Conservation (phyloP, 2,797 vertebrate species). For the Darevskia nairensis region DNA sequence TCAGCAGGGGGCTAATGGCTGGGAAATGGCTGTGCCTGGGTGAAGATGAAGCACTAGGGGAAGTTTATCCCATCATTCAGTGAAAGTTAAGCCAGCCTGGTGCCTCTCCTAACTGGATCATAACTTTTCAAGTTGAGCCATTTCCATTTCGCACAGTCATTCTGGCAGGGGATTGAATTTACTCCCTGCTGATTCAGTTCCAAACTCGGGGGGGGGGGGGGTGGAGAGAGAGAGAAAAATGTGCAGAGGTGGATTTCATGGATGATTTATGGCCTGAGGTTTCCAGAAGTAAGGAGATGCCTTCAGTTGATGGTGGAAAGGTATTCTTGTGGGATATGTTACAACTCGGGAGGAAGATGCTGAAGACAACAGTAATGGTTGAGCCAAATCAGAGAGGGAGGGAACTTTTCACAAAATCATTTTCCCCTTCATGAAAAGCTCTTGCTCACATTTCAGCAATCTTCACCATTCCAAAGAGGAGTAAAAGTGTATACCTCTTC, state of each 20-base stretch:
- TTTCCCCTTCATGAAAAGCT: too few relatives aligned
- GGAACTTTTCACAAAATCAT: not conserved
- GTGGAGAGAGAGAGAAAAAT: not conserved
- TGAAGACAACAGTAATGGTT: too few relatives aligned
- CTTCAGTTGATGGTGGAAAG: not conserved
- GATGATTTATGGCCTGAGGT: not conserved
- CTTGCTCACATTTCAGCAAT: too few relatives aligned
- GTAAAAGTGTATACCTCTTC: too few relatives aligned
- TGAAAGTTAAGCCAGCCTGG: slow-evolving; percentile 17
- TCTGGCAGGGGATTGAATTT: accelerated
- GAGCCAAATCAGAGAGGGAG: not conserved
- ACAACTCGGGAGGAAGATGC: not conserved
- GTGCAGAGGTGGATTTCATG: too few relatives aligned
- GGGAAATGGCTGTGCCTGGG: accelerated
- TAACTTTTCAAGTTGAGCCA: not conserved
- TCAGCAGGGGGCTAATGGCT: not conserved
- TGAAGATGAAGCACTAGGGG: not conserved
- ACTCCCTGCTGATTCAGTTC: not conserved
- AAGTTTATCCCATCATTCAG: slow-evolving; percentile 15
- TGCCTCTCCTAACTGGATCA: not conserved
- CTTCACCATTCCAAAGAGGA: too few relatives aligned
- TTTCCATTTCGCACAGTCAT: slow-evolving; percentile 9
- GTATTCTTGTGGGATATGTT: not conserved
- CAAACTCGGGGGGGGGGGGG: accelerated
- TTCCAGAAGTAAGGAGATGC: not conserved